A percentile compares a stretch with the other conserved stretches of the same genome.
phyloP scores from a whole-genome alignment of 2,113 vertebrate genomes.

The Lagopus muta region DNA sequence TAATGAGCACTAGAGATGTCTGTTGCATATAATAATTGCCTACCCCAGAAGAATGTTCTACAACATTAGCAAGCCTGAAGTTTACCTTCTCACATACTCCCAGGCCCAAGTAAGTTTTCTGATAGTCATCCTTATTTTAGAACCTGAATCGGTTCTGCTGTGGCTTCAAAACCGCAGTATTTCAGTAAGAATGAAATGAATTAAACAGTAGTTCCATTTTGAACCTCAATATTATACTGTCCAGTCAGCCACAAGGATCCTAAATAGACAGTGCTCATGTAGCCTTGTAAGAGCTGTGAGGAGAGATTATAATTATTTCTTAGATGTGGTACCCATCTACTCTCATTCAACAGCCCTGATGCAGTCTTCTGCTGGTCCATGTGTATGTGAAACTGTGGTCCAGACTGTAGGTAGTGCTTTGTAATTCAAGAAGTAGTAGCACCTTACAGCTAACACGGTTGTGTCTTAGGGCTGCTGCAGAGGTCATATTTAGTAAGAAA shows the following conservation, averaged over 20 bases:
- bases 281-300: neutral
- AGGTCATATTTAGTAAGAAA: neutral
- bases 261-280: neutral
- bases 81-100: neutral
- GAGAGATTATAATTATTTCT: neutral
- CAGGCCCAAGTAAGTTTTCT: neutral
- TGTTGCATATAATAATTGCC: neutral
- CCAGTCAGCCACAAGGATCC: neutral
- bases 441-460: neutral
- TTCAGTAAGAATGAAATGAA: neutral
- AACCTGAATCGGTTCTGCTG: neutral
- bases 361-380: neutral
- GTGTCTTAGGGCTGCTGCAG: neutral
- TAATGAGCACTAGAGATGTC: neutral
- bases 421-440: neutral
- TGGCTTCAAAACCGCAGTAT: neutral
- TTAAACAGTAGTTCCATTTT: neutral
- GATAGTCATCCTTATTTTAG: neutral
- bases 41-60: neutral
- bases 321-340: neutral
- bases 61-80: neutral
- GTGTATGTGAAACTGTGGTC: neutral
- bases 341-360: neutral
- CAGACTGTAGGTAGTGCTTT: neutral
- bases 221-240: neutral